phyloP scores from a whole-genome alignment of 92 coral and sea anemone species.

The Blastomussa wellsi region DNA sequence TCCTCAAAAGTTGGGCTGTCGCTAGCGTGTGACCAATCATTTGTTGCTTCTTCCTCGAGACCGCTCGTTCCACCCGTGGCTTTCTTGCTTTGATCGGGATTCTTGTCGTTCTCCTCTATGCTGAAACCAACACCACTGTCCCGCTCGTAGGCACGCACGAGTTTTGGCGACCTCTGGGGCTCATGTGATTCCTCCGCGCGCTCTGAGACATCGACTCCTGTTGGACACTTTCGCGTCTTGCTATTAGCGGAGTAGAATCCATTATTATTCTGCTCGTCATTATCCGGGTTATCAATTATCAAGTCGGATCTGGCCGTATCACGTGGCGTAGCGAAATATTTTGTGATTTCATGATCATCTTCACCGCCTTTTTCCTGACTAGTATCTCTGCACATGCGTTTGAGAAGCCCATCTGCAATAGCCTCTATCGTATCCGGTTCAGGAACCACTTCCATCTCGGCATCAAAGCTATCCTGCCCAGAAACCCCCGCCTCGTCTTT shows the following conservation, averaged over 20 bases:
- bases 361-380: neutral
- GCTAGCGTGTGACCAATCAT: conserved; percentile 11
- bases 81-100: conserved; percentile 39
- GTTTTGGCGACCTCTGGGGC: conserved; percentile 52
- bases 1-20: conserved; percentile 28
- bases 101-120: conserved; percentile 73
- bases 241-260: neutral
- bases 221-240: neutral
- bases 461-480: conserved; percentile 37
- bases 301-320: neutral
- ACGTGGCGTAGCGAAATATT: neutral
- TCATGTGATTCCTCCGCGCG: conserved; percentile 35
- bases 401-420: conserved; percentile 38
- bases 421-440: conserved; percentile 41
- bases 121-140: conserved; percentile 89
- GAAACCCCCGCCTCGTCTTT: neutral
- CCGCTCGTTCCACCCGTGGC: conserved; percentile 17
- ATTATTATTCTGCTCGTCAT: conserved; percentile 37
- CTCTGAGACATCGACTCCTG: conserved; percentile 21
- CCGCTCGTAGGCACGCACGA: conserved; percentile 50
- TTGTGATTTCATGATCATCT: neutral
- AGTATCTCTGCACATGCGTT: conserved; percentile 13
- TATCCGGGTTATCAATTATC: conserved; percentile 11
- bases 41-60: conserved; percentile 24
- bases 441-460: conserved; percentile 21